phyloP scores from a whole-genome alignment of 2,888 invertebrate species.

The Drosophila monieri region DNA sequence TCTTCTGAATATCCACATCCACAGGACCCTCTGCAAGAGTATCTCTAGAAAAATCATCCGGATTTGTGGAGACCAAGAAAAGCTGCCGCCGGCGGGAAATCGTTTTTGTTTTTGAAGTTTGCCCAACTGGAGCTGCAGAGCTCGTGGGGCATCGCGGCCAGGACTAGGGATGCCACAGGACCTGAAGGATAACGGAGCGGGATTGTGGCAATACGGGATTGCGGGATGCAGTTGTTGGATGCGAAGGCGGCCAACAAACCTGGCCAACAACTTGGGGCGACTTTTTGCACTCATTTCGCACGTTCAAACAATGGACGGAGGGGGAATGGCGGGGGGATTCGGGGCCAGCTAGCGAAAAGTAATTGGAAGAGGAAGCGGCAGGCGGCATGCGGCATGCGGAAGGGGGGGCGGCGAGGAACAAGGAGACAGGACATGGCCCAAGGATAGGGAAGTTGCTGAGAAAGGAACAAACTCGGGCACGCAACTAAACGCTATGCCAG shows the following conservation, averaged over 20 bases:
- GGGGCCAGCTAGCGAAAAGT: slow-evolving; percentile 25
- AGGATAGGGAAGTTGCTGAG: slow-evolving; percentile 27
- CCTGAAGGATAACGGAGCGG: not conserved
- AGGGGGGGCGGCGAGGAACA: too few species aligned
- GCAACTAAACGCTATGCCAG: slow-evolving; percentile 4
- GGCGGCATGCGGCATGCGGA: too few species aligned
- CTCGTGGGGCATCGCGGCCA: slow-evolving; percentile 11
- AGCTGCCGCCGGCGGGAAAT: slow-evolving; percentile 65
- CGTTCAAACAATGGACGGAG: slow-evolving; percentile 49
- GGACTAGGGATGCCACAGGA: slow-evolving; percentile 9
- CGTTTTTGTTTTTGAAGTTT: slow-evolving; percentile 71
- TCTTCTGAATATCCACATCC: not conserved
- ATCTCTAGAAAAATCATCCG: not conserved
- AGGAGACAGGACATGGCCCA: slow-evolving; percentile 18
- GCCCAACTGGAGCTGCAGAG: slow-evolving; percentile 18
- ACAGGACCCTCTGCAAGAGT: not conserved
- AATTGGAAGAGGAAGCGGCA: slow-evolving; percentile 35
- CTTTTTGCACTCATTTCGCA: slow-evolving; percentile 75
- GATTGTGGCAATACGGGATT: slow-evolving; percentile 5
- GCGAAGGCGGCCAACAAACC: slow-evolving; percentile 28
- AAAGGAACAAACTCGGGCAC: slow-evolving; percentile 14
- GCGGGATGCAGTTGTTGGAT: slow-evolving; percentile 12
- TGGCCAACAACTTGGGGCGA: slow-evolving; percentile 64
- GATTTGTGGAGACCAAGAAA: not conserved
- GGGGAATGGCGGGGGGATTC: not conserved